Evolutionary conservation across 2,888 invertebrate species (phyloP), one percentile per base, ranked within the genome.

Genomic region (Calameuta filiformis): DNA sequence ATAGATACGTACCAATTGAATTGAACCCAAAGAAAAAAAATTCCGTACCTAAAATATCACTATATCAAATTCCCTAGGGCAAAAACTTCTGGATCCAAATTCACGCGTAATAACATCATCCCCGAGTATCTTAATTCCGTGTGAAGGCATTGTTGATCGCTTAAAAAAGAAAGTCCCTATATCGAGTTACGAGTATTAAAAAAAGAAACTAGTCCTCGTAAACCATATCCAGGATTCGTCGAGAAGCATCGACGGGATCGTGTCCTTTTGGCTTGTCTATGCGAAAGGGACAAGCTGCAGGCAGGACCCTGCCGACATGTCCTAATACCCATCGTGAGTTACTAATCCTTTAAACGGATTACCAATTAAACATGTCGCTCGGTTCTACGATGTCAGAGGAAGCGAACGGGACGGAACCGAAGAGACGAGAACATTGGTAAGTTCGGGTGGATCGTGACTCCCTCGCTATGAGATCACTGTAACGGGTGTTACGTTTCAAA

Each of bases 321-420:
- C 86, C 88, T 90, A 89, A 90, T 87, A 86, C 89, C 89, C 86
- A 86, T 88, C 89, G 86, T 87, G 89, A 89, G 87, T 89, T 88
- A 87, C 90, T 90, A 90, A 91, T 90, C 91, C 90, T 89, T 91
- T 91, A 89, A 91, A 90, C 90, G 90, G 91, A 90, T 91, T 91
- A 90, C 88, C 90, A 91, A 91, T 91, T 90, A 90, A 91, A 91
- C 88, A 87, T 86, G 89, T 89, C 89, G 88, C 84, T 78, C 75
- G 79, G 83, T 77, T 82, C 69, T 71, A 33, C 31, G 75, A 73
- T 56, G 78, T 73, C 71, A 73, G 78, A 33, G 30, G 77, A 30
- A 68, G n/a, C 74, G 75, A 81, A 77, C 82, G 79, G 82, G 83
- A 35, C 12, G 73, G 12, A 35, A 12, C 23, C 23, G 35, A 3